Percentiles rank a stretch among this genome's conserved stretches.
phyloP scores from a whole-genome alignment of 2,797 vertebrate species.

The Liasis olivaceus region DNA sequence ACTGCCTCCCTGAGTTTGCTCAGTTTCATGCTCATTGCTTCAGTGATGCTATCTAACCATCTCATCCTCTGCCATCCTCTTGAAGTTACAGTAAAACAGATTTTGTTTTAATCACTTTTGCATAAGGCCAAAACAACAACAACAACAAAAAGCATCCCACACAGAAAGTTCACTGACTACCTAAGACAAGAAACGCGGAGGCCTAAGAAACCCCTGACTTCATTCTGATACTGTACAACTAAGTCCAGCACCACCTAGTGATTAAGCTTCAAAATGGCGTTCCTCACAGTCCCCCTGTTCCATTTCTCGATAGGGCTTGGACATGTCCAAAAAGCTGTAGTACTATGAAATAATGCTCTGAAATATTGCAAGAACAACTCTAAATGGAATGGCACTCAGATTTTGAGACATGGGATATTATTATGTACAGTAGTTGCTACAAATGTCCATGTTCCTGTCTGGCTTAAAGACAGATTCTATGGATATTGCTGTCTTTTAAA shows the following conservation, averaged over 20 bases:
- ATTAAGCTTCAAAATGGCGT: not conserved
- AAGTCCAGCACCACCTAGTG: not conserved
- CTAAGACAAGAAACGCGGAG: not conserved
- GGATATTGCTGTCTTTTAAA: not conserved
- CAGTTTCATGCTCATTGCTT: too few relatives aligned
- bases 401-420: not conserved
- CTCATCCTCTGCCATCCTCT: too few relatives aligned
- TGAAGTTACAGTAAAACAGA: not conserved
- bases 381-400: not conserved
- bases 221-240: not conserved
- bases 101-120: not conserved
- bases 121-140: not conserved
- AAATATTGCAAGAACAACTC: not conserved
- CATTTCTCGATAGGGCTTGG: not conserved
- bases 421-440: not conserved
- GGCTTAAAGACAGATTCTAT: not conserved
- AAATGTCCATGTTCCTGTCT: not conserved
- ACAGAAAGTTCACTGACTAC: too few relatives aligned
- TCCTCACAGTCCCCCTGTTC: not conserved
- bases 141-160: not conserved
- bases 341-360: not conserved
- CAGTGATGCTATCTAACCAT: too few relatives aligned
- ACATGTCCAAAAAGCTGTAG: not conserved
- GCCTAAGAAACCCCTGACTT: not conserved
- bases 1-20: too few relatives aligned